These are phyloP conservation scores for Lemur catta DNA, from an alignment of 2,797 vertebrate genomes.

Conservation along the genomic window DNA sequence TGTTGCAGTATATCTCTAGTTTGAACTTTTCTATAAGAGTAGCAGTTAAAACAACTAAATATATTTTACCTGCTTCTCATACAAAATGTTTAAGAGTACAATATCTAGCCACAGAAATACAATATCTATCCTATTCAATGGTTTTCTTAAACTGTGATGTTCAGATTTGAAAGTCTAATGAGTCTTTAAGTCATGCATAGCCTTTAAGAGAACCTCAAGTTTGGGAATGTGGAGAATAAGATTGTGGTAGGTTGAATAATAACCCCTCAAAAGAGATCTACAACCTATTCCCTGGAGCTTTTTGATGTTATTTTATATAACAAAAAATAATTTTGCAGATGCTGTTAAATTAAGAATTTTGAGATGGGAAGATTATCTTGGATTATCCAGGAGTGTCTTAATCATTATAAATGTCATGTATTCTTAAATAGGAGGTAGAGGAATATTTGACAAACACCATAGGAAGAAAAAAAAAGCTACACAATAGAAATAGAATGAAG, in stretches of 20 bases:
- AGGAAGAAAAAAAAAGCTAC: background rate
- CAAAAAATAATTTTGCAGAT: background rate
- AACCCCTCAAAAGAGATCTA: background rate
- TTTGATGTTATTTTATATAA: background rate
- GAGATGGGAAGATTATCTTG: background rate
- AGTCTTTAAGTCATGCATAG: background rate
- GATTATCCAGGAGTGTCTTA: background rate
- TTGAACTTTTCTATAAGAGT: background rate
- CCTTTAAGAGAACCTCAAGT: background rate
- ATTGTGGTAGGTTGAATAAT: background rate
- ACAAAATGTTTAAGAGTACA: background rate
- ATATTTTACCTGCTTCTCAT: background rate
- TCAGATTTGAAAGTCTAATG: background rate
- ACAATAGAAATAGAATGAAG: background rate
- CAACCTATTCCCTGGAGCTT: no score
- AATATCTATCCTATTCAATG: background rate
- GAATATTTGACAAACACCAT: background rate
- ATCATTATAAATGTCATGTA: background rate
- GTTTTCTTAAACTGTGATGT: background rate
- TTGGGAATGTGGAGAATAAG: background rate
- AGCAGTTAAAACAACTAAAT: background rate
- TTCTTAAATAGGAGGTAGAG: background rate
- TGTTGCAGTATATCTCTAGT: background rate
- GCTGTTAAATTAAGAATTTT: background rate
- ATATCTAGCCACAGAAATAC: background rate